Evolutionary conservation across 2,888 invertebrate genomes (phyloP), one percentile per base, ranked within the genome.

Genomic region (Oxyscelio sp.): DNA sequence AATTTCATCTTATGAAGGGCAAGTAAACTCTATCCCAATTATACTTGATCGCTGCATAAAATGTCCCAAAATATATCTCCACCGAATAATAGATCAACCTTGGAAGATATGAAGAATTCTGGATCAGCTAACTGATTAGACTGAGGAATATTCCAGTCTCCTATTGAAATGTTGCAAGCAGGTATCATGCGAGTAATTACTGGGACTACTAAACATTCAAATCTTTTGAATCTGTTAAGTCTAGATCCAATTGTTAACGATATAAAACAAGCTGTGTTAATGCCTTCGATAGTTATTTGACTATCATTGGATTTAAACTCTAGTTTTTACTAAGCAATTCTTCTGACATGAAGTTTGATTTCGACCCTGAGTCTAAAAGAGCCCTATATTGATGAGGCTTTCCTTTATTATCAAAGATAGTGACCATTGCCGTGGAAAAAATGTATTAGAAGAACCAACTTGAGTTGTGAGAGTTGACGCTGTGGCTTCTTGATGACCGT

Each of bases 281-380:
- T 9, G 4, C 34, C 34, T 2, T 9, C 9, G 9, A 34, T 9
- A 9, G 9, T 1, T 9, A 34, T 34, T 4, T 34, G 4, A 8
- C 9, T 34, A 2, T 9, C 1, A 4, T 34, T 34, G 9, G 9
- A 2, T 34, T 34, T 9, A 4, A 34, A 8, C 2, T 34, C 2
- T 11, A 63, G 24, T 22, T 24, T 43, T 17, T 17, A 0, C 5
- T 9, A n/a, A n/a, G 48, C 19, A 71, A 27, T 3, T 40, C 21
- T 45, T 71, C 71, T 8, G 58, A 24, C 1, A 71, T 21, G 3
- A 71, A 31, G n/a, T 71, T 71, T 4, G 13, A 24, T 34, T 71
- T 45, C 4, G 71, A 71, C 4, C 58, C 58, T 3, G 19, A 1
- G 11, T 71, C 71, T 17, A 71, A 58, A 11, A 71, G 21, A 19